Percentiles rank a stretch among this genome's conserved stretches.
These are phyloP conservation scores for Nephila pilipes DNA, from an alignment of 1,140 invertebrate species.

Conservation along the genomic window DNA sequence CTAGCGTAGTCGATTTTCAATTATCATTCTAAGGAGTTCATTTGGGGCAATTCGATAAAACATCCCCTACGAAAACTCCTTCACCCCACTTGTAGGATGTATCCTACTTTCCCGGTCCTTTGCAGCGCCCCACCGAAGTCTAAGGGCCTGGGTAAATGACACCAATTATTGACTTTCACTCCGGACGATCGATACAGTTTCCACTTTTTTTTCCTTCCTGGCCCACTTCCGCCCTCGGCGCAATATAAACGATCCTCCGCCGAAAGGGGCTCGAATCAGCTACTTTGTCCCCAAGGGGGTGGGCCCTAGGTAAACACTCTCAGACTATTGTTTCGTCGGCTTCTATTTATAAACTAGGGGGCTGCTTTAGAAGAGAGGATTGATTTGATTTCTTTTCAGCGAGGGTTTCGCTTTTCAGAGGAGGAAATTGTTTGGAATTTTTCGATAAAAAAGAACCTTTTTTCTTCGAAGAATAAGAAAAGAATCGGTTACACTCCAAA, in stretches of 20 bases:
- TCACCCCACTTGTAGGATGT: background rate
- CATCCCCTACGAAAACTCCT: background rate
- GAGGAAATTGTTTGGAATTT: too few relatives aligned
- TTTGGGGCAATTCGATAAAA: too few relatives aligned
- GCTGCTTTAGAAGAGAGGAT: too few relatives aligned
- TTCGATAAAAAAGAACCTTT: too few relatives aligned
- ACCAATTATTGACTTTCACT: constrained; percentile 38
- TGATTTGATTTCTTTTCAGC: too few relatives aligned
- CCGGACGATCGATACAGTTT: background rate
- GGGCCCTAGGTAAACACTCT: background rate
- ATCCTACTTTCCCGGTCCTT: background rate
- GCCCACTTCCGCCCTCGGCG: background rate
- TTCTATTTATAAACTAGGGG: too few relatives aligned
- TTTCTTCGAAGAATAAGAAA: too few relatives aligned
- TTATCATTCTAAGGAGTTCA: too few relatives aligned
- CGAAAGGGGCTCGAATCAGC: constrained; percentile 4
- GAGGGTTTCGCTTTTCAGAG: too few relatives aligned
- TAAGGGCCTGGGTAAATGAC: background rate
- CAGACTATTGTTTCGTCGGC: constrained; percentile 9
- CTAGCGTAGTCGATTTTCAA: too few relatives aligned
- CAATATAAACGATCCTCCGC: background rate
- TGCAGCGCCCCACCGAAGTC: background rate
- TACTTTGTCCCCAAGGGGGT: background rate
- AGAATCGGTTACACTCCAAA: too few relatives aligned
- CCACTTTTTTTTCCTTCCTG: background rate